Conservation (phyloP, 2,797 vertebrate genomes). For the Jordanella pulchra region DNA sequence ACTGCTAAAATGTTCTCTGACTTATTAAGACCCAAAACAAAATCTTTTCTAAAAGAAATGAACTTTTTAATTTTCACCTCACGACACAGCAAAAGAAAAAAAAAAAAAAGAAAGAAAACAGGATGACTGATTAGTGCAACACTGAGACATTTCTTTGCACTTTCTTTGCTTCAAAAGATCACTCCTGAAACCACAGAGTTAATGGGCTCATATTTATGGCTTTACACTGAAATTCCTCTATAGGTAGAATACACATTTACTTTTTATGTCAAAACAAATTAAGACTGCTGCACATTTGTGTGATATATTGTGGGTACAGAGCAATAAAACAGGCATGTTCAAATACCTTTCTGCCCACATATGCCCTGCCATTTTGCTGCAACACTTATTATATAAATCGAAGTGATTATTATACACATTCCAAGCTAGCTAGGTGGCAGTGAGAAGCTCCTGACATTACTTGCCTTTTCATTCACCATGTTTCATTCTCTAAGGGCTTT, state of each 20-base stretch:
- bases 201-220: neutral
- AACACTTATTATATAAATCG: slow-evolving; percentile 31
- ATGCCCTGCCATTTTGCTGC: slow-evolving; percentile 13
- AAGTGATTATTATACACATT: slow-evolving; percentile 52
- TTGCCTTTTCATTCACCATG: neutral
- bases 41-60: neutral
- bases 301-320: neutral
- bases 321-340: neutral
- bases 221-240: neutral
- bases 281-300: neutral
- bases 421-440: slow-evolving; percentile 37
- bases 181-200: neutral
- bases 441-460: slow-evolving; percentile 52
- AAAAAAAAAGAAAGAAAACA: neutral
- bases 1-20: neutral
- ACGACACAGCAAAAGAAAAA: neutral
- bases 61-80: neutral
- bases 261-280: neutral
- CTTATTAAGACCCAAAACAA: neutral
- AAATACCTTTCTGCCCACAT: neutral
- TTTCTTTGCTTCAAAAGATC: slow-evolving; percentile 3
- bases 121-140: neutral
- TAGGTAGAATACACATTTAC: neutral
- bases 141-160: neutral
- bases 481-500: neutral